Evolutionary conservation across 92 coral and sea anemone genomes (phyloP), one percentile per base, ranked within the genome.

Genomic region (Hydrozoanthus gracilis): DNA sequence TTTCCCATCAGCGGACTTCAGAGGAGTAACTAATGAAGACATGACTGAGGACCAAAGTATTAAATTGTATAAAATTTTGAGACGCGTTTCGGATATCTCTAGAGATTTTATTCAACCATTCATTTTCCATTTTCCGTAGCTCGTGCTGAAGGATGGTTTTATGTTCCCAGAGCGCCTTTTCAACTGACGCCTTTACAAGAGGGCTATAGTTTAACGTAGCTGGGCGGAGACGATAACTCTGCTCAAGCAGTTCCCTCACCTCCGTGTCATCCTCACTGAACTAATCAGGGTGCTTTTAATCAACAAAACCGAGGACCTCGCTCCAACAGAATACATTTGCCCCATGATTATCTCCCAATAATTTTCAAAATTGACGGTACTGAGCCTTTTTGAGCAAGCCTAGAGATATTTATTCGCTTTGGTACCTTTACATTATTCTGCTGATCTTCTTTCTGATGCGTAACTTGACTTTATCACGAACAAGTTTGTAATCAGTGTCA

Each of bases 401-500:
- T 71, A 2, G 73, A 68, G 12, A 68, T 68, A 68, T 68, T 68
- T 14, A 20, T 47, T 27, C 47, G 12, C 73, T 68, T 27, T 68
- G 73, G 73, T 68, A 27, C 73, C 47, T 68, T 68, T 27, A 68
- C 73, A 68, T 47, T 47, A 68, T 27, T 68, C 47, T 27, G 20
- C 47, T 68, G 73, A 71, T 71, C 54, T 71, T 71, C 76, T 71
- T 71, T 71, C 54, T 71, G 76, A 71, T 44, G 76, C 54, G 54
- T 52, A 71, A 71, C 54, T 71, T 71, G 11, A 71, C 44, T 45
- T 71, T 71, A 71, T 44, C 75, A 70, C 75, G 8, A 70, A 70
- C 76, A 71, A 68, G 64, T 50, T 51, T 83, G 77, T 69, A 67
- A 5, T 83, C 66, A 83, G 61, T 58, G 16, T 69, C 87, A 83